Evolutionary conservation across 2,888 invertebrate genomes (phyloP).

Genomic region (Pyralis farinalis): DNA sequence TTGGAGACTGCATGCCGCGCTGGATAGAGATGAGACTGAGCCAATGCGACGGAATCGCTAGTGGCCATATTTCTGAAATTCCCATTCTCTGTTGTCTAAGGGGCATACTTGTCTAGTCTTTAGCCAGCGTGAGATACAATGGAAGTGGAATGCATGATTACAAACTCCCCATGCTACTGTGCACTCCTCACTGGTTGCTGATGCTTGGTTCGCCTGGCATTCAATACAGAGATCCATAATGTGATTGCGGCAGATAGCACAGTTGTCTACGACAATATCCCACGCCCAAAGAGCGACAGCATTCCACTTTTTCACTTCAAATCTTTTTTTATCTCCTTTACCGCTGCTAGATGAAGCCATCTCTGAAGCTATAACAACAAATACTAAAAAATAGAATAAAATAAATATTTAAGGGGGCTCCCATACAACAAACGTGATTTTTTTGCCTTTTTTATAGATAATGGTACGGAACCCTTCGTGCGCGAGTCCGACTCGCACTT

Average conservation of each 20-base stretch:
- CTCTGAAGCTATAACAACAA: no score
- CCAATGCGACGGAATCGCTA: constrained; percentile 30
- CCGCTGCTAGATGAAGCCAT: constrained; percentile 93
- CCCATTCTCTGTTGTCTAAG: constrained; percentile 99
- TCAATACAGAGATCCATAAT: constrained; percentile 99
- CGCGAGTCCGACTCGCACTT: no score
- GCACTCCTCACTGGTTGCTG: constrained; percentile 99
- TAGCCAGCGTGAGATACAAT: constrained; percentile 99
- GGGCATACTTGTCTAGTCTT: constrained; percentile 99
- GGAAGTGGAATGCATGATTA: constrained; percentile 99
- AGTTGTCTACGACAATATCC: constrained; percentile 99
- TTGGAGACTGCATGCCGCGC: constrained; percentile 9
- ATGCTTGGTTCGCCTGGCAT: constrained; percentile 98
- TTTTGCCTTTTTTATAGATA: no score
- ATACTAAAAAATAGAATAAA: no score
- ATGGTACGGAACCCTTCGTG: no score
- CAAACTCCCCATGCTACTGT: constrained; percentile 99
- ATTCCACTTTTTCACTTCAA: constrained; percentile 99
- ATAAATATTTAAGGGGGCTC: no score
- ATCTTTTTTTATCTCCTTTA: constrained; percentile 96
- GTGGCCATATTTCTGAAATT: constrained; percentile 94
- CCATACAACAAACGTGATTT: no score
- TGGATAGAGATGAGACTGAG: background rate
- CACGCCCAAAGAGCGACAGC: constrained; percentile 99
- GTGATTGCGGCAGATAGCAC: constrained; percentile 99